Base-by-base conservation (phyloP, 2,888 invertebrate genomes). In the Ormia ochracea region DNA sequence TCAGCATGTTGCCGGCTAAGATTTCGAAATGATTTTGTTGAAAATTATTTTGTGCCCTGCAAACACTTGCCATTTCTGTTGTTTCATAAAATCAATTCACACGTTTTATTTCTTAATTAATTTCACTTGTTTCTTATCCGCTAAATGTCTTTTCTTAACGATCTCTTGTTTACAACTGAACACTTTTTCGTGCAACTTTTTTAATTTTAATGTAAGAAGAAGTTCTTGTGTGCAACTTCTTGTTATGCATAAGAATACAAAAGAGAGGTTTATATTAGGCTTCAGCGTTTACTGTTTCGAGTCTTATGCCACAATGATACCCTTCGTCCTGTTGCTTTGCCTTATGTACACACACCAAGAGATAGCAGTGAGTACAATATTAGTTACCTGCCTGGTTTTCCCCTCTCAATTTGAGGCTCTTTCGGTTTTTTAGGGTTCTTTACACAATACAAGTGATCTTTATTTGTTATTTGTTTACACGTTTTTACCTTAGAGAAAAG, bases 281-380 rank as follows among this genome's bases (percentile, higher is more conserved):
- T 33, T 43, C 61, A 81, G 65, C 87, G 85, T 86, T 88, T 84
- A 88, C 89, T 88, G 88, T 87, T 85, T 88, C 90, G 88, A 89
- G 90, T 90, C 90, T 89, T 89, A 90, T 90, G 89, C 90, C 91
- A 90, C 88, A 91, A 91, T 92, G 91, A 90, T 91, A 87, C 89
- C 88, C 88, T 87, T 89, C 88, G 90, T 90, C 89, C 90, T 89
- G 86, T 85, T 83, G 85, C 83, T 83, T 84, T 83, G 84, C 85
- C 85, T 88, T 88, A 88, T 89, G 86, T 89, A 89, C 85, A 78
- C 82, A 81, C 80, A 52, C 48, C 50, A 70, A 74, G 70, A 61
- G 54, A 33, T 63, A 50, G 21, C 72, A 48, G 52, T 68, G 70
- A 78, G 50, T 50, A 79, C 58, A 58, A 48, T 41, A n/a, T 66